Evolutionary conservation across 1,140 invertebrate genomes (phyloP).

Genomic region (Rhopalosiphum padi): DNA sequence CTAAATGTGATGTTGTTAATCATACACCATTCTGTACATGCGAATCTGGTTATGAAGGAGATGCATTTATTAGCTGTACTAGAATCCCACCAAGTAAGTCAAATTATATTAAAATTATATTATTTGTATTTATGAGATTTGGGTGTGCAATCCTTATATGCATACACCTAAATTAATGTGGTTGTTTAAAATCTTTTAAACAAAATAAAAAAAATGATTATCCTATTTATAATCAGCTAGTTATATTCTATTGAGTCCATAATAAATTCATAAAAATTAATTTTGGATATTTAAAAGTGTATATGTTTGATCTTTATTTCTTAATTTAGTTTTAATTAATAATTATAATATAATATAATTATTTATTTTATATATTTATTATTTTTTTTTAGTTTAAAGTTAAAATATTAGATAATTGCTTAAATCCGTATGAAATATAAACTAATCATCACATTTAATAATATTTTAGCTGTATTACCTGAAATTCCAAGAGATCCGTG

Average conservation of each 20-base stretch:
- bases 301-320: no score
- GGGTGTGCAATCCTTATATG: neutral
- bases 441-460: neutral
- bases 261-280: neutral
- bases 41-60: constrained; percentile 76
- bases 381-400: no score
- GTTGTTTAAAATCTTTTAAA: no score
- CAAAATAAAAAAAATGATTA: no score
- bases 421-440: neutral
- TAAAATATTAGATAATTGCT: neutral
- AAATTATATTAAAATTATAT: neutral
- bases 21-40: constrained; percentile 84
- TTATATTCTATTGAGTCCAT: no score
- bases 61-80: constrained; percentile 81
- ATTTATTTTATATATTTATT: no score
- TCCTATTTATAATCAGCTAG: no score
- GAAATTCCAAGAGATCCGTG: constrained; percentile 71
- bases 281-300: neutral
- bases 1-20: constrained; percentile 80
- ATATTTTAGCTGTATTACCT: constrained; percentile 61
- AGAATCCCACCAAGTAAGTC: constrained; percentile 64
- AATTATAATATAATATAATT: no score
- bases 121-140: neutral
- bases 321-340: no score
- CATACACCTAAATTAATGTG: neutral